Conservation (phyloP, 1,140 invertebrate species). For the Lasioglossum albipes region DNA sequence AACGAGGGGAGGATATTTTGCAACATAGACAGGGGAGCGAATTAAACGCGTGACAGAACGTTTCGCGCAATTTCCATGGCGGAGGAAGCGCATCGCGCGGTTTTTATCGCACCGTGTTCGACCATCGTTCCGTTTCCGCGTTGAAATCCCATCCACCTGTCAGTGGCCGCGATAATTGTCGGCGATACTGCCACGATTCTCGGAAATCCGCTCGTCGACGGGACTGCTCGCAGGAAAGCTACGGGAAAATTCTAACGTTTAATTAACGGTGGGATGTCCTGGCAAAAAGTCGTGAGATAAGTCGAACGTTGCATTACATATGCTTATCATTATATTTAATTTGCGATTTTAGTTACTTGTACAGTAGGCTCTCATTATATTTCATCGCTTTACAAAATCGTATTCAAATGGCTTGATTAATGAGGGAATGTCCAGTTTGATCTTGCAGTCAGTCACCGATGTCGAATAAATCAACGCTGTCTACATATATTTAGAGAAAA, state of each 20-base stretch:
- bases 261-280: not conserved
- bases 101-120: not conserved
- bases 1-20: not conserved
- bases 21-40: slow-evolving; percentile 10
- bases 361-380: too few relatives aligned
- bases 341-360: too few relatives aligned
- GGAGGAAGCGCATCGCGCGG: slow-evolving; percentile 12
- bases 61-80: slow-evolving; percentile 47
- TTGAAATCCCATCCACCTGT: slow-evolving; percentile 54
- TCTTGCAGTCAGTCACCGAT: too few relatives aligned
- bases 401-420: too few relatives aligned
- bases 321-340: too few relatives aligned
- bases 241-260: slow-evolving; percentile 35
- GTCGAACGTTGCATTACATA: too few relatives aligned
- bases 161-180: slow-evolving; percentile 47
- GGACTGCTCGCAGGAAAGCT: slow-evolving; percentile 6
- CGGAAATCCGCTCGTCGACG: slow-evolving; percentile 26
- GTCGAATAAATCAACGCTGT: too few relatives aligned
- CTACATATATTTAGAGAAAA: too few relatives aligned
- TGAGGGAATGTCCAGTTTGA: too few relatives aligned
- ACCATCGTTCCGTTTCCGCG: slow-evolving; percentile 38
- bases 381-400: too few relatives aligned
- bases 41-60: slow-evolving; percentile 47
- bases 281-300: not conserved
- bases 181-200: slow-evolving; percentile 27